Conservation (phyloP, 1,140 invertebrate genomes). For the Drosophila pruinosa region DNA sequence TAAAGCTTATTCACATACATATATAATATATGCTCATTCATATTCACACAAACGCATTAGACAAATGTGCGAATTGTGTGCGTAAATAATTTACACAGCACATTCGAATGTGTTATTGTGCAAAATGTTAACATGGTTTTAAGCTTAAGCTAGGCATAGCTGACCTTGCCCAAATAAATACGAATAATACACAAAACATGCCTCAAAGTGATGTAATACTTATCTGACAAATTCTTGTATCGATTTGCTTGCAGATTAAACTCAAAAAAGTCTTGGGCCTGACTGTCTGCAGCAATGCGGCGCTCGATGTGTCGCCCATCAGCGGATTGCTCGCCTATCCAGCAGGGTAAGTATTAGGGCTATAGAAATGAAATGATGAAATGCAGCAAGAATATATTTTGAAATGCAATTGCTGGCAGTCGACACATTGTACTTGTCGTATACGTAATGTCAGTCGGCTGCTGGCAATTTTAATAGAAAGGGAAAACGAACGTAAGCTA, state of each 20-base stretch:
- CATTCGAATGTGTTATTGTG: constrained; percentile 17
- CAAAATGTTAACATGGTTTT: constrained; percentile 25
- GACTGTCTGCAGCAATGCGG: constrained; percentile 95
- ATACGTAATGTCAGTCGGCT: background rate
- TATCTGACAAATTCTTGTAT: constrained; percentile 32
- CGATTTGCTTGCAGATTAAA: constrained; percentile 88
- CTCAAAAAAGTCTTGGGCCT: constrained; percentile 96
- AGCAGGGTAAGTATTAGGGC: constrained; percentile 91
- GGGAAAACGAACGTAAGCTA: background rate
- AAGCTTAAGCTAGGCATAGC: constrained; percentile 8
- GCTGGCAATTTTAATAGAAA: background rate
- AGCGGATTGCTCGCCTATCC: constrained; percentile 95
- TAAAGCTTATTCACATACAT: background rate
- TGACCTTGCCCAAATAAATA: constrained; percentile 45
- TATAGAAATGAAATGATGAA: background rate
- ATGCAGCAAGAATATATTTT: background rate
- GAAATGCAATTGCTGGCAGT: background rate
- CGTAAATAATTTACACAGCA: constrained; percentile 61
- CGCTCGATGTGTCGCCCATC: constrained; percentile 93
- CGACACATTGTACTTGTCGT: background rate
- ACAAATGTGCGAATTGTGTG: constrained; percentile 68
- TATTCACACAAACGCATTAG: background rate
- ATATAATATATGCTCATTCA: background rate
- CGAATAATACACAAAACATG: constrained; percentile 1
- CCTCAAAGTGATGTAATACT: constrained; percentile 57